These are phyloP conservation scores for Perizoma flavofasciatum DNA, from an alignment of 2,888 invertebrate species.

Conservation along the genomic window DNA sequence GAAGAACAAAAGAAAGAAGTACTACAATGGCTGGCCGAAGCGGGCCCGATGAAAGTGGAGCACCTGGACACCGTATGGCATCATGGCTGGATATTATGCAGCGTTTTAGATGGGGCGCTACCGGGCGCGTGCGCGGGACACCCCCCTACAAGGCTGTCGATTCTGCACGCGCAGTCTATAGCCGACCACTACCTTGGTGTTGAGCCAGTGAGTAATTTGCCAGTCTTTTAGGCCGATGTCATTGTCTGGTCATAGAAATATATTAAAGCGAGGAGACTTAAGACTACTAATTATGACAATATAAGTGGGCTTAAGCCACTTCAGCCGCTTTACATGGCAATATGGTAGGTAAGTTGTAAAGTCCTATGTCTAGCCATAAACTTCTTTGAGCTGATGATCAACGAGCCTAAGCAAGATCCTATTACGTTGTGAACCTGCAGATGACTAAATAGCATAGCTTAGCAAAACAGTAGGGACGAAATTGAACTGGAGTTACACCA, in stretches of 20 bases:
- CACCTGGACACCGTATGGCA: constrained; percentile 83
- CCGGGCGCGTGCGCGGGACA: constrained; percentile 86
- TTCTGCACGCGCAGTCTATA: constrained; percentile 83
- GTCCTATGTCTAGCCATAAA: background rate
- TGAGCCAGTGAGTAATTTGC: constrained; percentile 40
- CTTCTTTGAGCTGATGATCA: background rate
- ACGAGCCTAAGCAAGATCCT: background rate
- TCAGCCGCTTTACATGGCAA: too few relatives aligned
- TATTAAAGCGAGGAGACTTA: too few relatives aligned
- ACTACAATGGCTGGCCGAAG: constrained; percentile 71
- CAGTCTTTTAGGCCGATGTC: background rate
- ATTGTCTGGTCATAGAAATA: too few relatives aligned
- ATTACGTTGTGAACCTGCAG: background rate
- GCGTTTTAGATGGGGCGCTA: constrained; percentile 82
- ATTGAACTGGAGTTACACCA: background rate
- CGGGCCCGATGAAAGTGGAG: constrained; percentile 67
- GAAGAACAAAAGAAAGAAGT: constrained; percentile 72
- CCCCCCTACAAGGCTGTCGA: constrained; percentile 70
- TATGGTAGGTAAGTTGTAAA: background rate
- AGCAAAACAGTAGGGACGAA: background rate
- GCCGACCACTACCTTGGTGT: constrained; percentile 85
- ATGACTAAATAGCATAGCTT: background rate
- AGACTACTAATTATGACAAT: too few relatives aligned
- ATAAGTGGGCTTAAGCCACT: too few relatives aligned
- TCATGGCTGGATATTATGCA: constrained; percentile 85